Conservation (phyloP, 2,113 vertebrate genomes). For the Ellobius talpinus region DNA sequence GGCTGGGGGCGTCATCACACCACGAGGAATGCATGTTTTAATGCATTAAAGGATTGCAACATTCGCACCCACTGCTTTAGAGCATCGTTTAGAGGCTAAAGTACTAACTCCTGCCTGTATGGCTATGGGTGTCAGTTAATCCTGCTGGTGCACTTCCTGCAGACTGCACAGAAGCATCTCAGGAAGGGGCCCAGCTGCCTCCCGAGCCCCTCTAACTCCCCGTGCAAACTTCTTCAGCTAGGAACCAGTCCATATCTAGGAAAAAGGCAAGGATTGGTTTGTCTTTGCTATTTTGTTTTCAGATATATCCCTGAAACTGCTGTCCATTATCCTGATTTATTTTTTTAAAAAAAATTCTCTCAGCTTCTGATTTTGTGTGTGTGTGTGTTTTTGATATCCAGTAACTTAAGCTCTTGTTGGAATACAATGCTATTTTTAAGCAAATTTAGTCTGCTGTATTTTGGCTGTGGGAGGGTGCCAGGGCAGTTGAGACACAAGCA, state of each 20-base stretch:
- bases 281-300: conserved; percentile 10
- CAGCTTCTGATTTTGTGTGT: not conserved
- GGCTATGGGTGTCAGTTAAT: too few relatives aligned
- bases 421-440: conserved; percentile 31
- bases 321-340: not conserved
- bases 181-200: not conserved
- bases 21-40: too few relatives aligned
- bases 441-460: not conserved
- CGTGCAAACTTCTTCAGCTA: not conserved
- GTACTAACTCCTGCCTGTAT: not conserved
- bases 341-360: conserved; percentile 6
- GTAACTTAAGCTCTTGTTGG: not conserved
- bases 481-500: not conserved
- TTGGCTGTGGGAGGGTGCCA: not conserved
- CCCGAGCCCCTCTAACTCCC: not conserved
- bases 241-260: not conserved
- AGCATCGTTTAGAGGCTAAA: not conserved
- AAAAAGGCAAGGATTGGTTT: not conserved
- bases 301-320: not conserved
- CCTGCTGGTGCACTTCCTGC: fast-evolving
- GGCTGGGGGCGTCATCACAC: not conserved
- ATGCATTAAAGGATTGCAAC: not conserved
- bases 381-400: not conserved
- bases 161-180: too few relatives aligned
- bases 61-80: not conserved